These are phyloP conservation scores for Mesaphorura yosii DNA, from an alignment of 1,140 invertebrate species.

Conservation along the genomic window DNA sequence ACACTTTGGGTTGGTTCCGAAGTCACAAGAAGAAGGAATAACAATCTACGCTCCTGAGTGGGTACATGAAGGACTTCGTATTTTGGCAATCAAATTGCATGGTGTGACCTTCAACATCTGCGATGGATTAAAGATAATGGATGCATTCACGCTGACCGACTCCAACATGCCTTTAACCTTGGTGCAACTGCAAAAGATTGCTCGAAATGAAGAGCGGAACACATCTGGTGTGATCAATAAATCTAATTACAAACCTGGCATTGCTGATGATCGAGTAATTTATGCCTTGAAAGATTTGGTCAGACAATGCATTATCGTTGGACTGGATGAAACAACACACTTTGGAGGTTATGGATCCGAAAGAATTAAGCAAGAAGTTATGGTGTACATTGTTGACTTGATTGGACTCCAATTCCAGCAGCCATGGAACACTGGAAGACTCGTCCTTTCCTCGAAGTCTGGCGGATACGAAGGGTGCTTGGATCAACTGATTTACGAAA, in stretches of 20 bases:
- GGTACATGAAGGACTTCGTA: constrained; percentile 9
- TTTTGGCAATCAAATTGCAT: neutral
- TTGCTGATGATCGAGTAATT: constrained; percentile 1
- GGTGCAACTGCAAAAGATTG: constrained; percentile 7
- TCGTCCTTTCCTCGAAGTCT: constrained; percentile 7
- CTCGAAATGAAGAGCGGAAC: constrained; percentile 10
- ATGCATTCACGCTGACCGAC: constrained; percentile 7
- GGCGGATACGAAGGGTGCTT: constrained; percentile 4
- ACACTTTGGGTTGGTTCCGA: neutral
- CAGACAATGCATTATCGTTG: constrained; percentile 10
- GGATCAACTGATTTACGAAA: constrained; percentile 19
- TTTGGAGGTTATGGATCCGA: constrained; percentile 5
- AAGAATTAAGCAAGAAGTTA: neutral
- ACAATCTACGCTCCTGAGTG: constrained; percentile 15
- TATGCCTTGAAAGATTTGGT: constrained; percentile 15
- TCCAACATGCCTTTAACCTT: neutral
- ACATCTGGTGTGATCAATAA: constrained; percentile 12
- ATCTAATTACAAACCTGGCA: neutral
- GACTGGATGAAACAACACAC: neutral
- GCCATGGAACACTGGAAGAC: constrained; percentile 10
- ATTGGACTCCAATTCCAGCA: constrained; percentile 19
- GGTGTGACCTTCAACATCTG: constrained; percentile 1
- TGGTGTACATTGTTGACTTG: constrained; percentile 14
- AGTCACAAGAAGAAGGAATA: neutral
- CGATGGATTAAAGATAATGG: neutral